These are phyloP conservation scores for Panagrolaimus sp. DNA, from an alignment of 1,140 invertebrate species.

Conservation along the genomic window DNA sequence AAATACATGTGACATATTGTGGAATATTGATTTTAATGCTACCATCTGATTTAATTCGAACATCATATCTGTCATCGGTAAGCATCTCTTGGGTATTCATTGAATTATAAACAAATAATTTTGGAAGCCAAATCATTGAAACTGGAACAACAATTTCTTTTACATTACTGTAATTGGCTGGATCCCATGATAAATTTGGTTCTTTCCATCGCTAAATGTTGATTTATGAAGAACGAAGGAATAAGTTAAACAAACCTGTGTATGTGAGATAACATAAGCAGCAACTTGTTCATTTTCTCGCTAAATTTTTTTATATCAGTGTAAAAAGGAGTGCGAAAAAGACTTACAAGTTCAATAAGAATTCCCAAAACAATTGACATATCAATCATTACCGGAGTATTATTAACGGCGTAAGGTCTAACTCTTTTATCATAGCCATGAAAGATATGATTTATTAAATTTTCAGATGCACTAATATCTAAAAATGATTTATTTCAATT, in stretches of 20 bases:
- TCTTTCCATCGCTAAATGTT: constrained; percentile 25
- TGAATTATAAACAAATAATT: constrained; percentile 49
- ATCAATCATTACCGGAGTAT: constrained; percentile 37
- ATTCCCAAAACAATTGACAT: constrained; percentile 54
- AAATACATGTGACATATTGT: constrained; percentile 49
- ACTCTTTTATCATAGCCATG: constrained; percentile 33
- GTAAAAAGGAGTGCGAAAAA: background rate
- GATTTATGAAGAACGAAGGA: constrained; percentile 18
- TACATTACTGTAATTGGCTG: constrained; percentile 35
- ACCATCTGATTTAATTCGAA: constrained; percentile 36
- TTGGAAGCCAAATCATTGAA: constrained; percentile 46
- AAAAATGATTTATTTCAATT: background rate
- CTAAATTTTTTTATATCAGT: constrained; percentile 27
- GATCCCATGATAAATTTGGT: constrained; percentile 40
- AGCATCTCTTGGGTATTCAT: constrained; percentile 50
- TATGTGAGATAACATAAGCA: constrained; percentile 46
- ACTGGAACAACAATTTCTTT: constrained; percentile 45
- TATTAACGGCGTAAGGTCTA: constrained; percentile 34
- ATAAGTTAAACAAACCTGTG: constrained; percentile 35
- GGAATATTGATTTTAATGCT: constrained; percentile 50
- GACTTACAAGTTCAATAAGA: constrained; percentile 40
- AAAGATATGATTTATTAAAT: background rate
- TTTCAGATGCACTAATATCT: background rate
- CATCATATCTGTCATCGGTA: constrained; percentile 38
- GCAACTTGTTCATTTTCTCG: constrained; percentile 50